Evolutionary conservation across 2,888 invertebrate genomes (phyloP), one percentile per base, ranked within the genome.

Genomic region (Steinernema hermaphroditum): DNA sequence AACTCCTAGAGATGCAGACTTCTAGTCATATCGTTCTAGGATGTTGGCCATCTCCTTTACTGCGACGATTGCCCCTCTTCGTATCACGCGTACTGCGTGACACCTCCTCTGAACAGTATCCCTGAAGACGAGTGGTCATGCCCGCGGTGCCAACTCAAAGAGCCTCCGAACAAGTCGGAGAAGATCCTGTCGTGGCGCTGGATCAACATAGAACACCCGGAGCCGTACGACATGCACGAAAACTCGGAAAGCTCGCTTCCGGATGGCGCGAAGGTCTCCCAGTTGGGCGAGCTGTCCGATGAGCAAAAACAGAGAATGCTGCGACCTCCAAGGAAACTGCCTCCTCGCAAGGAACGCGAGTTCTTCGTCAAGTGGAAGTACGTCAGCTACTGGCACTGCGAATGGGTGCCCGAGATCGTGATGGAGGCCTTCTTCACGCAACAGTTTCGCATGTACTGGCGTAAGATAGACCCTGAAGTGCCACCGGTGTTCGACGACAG

Each of bases 11-110:
- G 19, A 9, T 4, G 4, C 16, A 46, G 37, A n/a, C 24, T 49
- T 46, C n/a, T 74, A 74, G 24, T 69, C 16, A 1, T 1, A 89
- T 96, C 96, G 34, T 98, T 97, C 87, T 96, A 97, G 88, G 96
- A 98, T 90, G 98, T 97, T 70, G 98, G 97, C 27, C 97, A 97
- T 89, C 96, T 99, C 73, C 96, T 99, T 80, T 91, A 97, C 37
- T 99, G 98, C 88, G 98, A 99, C 89, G 97, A 96, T 0, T 99
- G 99, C 87, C 97, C 97, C 0, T 91, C 96, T 78, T 98, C 98
- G 0, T 99, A 96, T 89, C 98, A 99, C 89, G 90, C 98, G 87
- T 97, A 98, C 50, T 99, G 98, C 87, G 89, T 99, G 78, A 96
- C 97, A 86, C 98, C 98, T 0, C 97, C 98, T 88, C 89, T 98